A percentile compares a stretch with the other conserved stretches of the same genome.
Evolutionary conservation across 37 sponge, comb jelly and placozoan genomes (phyloP).

Genomic region (Corticium candelabrum): DNA sequence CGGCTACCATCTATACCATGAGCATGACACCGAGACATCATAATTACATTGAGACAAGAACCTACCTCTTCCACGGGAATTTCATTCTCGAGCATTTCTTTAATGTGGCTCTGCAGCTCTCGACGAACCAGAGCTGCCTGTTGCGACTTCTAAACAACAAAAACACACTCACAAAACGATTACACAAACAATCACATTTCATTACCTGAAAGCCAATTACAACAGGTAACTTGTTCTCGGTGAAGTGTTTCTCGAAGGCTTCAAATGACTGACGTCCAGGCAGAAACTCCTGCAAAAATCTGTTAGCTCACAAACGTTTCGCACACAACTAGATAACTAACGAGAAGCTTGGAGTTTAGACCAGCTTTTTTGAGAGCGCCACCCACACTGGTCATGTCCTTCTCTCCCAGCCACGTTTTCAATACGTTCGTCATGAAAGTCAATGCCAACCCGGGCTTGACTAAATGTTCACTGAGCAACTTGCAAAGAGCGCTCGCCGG

Average conservation of each 20-base stretch:
- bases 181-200: neutral
- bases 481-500: conserved; percentile 22
- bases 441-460: conserved; percentile 65
- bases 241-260: conserved; percentile 69
- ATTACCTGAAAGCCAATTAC: conserved; percentile 41
- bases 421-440: conserved; percentile 66
- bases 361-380: conserved; percentile 43
- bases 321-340: conserved; percentile 5
- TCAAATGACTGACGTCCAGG: conserved; percentile 44
- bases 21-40: no score
- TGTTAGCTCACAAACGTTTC: neutral
- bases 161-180: neutral
- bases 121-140: neutral
- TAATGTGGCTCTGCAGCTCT: neutral
- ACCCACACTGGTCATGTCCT: conserved; percentile 52
- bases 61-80: neutral
- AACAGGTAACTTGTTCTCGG: conserved; percentile 19
- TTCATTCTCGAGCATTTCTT: neutral
- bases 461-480: conserved; percentile 40
- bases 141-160: neutral
- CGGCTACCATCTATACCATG: no score
- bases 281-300: conserved; percentile 38
- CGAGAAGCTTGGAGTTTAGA: conserved; percentile 48
- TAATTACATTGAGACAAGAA: no score
- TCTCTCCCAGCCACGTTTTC: conserved; percentile 60